Evolutionary conservation across 2,888 invertebrate species (phyloP), one percentile per base, ranked within the genome.

Genomic region (Frankliniella intonsa): DNA sequence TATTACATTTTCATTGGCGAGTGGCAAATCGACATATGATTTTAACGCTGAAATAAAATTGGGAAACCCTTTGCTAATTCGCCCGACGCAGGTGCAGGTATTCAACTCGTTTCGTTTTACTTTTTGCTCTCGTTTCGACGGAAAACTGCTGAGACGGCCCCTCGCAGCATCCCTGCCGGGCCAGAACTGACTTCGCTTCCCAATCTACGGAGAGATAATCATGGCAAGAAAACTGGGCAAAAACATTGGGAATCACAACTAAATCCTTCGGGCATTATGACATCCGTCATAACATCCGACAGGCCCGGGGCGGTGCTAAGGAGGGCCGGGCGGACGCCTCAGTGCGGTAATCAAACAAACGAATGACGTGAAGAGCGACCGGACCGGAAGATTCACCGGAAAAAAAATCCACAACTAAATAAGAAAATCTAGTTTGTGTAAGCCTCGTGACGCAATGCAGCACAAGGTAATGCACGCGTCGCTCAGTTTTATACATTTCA

Each of bases 231-330:
- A 11, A 25, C 55, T 19, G 55, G 14, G 17, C 22, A 76, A 76
- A 76, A 25, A 25, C 25, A 12, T 76, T 76, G 38, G 69, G 22
- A 76, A 25, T 76, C 69, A 76, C 69, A 76, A 22, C 69, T 25
- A 76, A 76, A 76, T 76, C 69, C 69, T 11, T 22, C 69, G 10
- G 69, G 69, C 69, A 12, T 22, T 76, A 76, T 76, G 69, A 76
- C 69, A 76, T 55, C 55, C 19, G 55, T 55, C 55, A 55, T 76
- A 22, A 76, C 69, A 22, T 12, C 69, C 3, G 69, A 25, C 69
- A 5, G 25, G 9, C 8, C 69, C 55, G 17, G 38, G 38, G 38
- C 38, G 38, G 38, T 5, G 38, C 38, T 38, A 38, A 38, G 38
- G 3, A 38, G 38, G 38, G 38, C 38, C 38, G 38, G 5, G 38